Base-by-base conservation (phyloP, 2,797 vertebrate species). In the Amblyopsis hoosieri region DNA sequence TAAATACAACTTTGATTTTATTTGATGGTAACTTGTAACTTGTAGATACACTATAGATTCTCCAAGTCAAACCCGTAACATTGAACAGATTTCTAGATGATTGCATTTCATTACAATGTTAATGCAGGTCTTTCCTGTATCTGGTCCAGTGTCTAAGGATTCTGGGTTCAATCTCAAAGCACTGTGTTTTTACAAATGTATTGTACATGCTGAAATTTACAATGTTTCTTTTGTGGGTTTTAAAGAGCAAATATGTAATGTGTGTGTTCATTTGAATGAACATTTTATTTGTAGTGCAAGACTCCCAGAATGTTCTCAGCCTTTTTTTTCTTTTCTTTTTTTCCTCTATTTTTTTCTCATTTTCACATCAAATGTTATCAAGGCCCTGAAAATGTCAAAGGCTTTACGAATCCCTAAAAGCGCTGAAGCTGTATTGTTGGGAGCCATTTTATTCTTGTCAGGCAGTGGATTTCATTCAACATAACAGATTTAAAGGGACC, bases 71-170 rank as follows among this genome's bases (percentile, higher is more conserved):
- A 47, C 37, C 15, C 53, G 52, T 53, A 65, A 61, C 12, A 62
- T 6, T 57, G 8, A 57, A 33, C 29, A 17, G 14, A 65, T 67
- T 59, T 62, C 49, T 68, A 53, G 12, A 14, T 59, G 45, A 66
- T 29, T 54, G 45, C 12, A 14, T 66, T 69, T 61, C 46, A 29
- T 37, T 33, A 57, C 42, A 66, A 60, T 68, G 64, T 51, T 15
- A 63, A 71, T 56, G 7, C 42, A 63, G 74, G 62, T 29, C 46
- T 72, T 66, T 33, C 45, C 1, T 50, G 33, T 72, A 13, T 58
- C 47, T 64, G 45, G 14, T 45, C 33, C 14, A 15, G 15, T 11
- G 42, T 42, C 19, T 60, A 37, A 65, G 59, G 11, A 57, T 12
- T 37, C 48, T 42, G 46, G 45, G 60, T 73, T 78, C 48, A 63